Conservation (phyloP, 1,140 invertebrate species). For the Argopecten irradians region DNA sequence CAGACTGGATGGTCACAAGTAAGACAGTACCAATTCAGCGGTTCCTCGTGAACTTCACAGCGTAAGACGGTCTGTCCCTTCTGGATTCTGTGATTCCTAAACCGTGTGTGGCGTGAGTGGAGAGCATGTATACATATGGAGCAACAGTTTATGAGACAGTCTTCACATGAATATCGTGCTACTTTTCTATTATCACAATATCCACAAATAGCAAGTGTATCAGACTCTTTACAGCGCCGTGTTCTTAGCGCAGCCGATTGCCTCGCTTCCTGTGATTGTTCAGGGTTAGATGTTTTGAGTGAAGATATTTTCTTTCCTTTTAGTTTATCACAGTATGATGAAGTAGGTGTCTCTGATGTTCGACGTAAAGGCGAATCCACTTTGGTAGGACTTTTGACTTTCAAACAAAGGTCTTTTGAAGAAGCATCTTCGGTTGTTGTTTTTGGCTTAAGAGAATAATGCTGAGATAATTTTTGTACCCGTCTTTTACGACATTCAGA, state of each 20-base stretch:
- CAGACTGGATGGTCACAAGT: background rate
- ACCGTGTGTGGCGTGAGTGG: background rate
- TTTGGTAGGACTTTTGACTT: background rate
- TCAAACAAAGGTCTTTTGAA: background rate
- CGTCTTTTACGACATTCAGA: background rate
- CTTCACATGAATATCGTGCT: background rate
- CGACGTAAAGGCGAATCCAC: background rate
- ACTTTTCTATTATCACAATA: background rate
- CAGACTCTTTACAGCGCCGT: background rate
- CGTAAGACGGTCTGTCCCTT: background rate
- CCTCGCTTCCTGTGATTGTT: background rate
- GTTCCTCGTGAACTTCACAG: background rate
- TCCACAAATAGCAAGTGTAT: background rate
- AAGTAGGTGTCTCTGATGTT: background rate
- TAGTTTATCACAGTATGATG: no score
- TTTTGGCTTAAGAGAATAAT: background rate
- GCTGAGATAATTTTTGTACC: background rate
- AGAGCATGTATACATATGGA: background rate
- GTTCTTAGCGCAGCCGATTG: background rate
- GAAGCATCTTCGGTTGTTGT: background rate
- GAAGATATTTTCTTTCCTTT: no score
- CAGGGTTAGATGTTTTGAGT: background rate
- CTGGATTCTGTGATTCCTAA: background rate
- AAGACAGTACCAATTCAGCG: background rate
- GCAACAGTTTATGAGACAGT: background rate